Percentiles rank a stretch among this genome's conserved stretches.
Conservation (phyloP, 2,797 vertebrate genomes). For the Orientallactaga sibirica region DNA sequence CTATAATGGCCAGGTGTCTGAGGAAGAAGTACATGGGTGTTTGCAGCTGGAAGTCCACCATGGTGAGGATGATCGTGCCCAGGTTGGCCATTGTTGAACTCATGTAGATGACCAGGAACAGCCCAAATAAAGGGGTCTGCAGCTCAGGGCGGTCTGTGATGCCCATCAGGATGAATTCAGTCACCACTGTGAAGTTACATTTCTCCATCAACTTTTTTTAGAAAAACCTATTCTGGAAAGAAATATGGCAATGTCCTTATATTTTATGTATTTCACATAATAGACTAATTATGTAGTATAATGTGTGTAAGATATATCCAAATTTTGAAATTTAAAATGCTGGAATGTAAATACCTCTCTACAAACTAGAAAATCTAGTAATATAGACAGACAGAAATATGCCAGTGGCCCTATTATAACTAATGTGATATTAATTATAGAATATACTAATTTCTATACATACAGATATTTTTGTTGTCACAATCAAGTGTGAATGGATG, state of each 20-base stretch:
- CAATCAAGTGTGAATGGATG: background rate
- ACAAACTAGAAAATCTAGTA: background rate
- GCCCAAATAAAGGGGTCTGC: background rate
- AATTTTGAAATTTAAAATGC: background rate
- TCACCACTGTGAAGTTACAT: background rate
- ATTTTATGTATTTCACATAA: background rate
- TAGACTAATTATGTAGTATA: background rate
- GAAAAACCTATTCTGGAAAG: background rate
- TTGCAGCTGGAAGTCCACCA: conserved; percentile 1
- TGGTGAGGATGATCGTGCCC: conserved; percentile 53
- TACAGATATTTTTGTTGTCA: background rate
- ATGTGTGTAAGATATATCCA: background rate
- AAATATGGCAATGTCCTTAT: background rate
- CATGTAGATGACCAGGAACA: conserved; percentile 33
- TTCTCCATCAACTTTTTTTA: conserved; percentile 9
- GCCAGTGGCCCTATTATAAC: no score
- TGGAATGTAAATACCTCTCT: background rate
- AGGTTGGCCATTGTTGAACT: background rate
- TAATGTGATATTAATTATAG: background rate
- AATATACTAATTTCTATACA: background rate
- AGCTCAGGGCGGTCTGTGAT: conserved; percentile 5
- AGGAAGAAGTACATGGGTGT: conserved; percentile 62
- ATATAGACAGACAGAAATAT: background rate
- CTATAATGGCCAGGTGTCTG: conserved; percentile 52
- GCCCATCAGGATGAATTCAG: conserved; percentile 35